A percentile compares a stretch with the other conserved stretches of the same genome.
phyloP scores from a whole-genome alignment of 2,888 invertebrate genomes.

The Heliconius ismenius region DNA sequence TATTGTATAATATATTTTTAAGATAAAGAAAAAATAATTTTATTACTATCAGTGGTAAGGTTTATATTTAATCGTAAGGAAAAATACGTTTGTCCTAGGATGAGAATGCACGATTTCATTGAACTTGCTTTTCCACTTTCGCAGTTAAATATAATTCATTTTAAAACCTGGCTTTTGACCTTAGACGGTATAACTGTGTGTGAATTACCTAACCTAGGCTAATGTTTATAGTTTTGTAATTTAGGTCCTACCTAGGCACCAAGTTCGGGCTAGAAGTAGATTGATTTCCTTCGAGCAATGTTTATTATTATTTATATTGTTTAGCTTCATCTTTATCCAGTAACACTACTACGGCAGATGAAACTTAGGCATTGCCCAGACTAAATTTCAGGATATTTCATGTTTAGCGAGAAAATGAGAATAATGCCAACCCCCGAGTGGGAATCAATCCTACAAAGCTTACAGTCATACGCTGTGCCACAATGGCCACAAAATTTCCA shows the following conservation, averaged over 20 bases:
- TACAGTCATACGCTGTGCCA: too few species aligned
- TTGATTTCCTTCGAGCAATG: not conserved
- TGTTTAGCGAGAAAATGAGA: too few species aligned
- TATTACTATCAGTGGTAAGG: not conserved
- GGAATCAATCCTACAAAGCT: too few species aligned
- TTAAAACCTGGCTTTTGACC: conserved; percentile 40
- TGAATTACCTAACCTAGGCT: conserved; percentile 13
- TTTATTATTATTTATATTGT: not conserved
- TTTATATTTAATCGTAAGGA: conserved; percentile 1
- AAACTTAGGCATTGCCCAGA: not conserved
- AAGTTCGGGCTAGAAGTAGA: not conserved
- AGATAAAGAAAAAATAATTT: not conserved
- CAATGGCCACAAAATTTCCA: too few species aligned
- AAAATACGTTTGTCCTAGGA: conserved; percentile 44
- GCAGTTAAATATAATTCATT: conserved; percentile 41
- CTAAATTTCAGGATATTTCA: too few species aligned
- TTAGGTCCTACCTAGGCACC: not conserved
- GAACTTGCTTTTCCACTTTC: conserved; percentile 53
- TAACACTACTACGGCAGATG: not conserved
- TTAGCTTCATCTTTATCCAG: not conserved
- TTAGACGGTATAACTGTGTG: conserved; percentile 18
- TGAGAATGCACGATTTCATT: conserved; percentile 51
- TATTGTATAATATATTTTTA: not conserved
- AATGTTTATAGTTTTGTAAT: not conserved
- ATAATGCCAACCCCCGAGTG: too few species aligned